Percentiles rank a stretch among this genome's conserved stretches.
These are phyloP conservation scores for Pogonomyrmex californicus DNA, from an alignment of 1,140 invertebrate genomes.

Conservation along the genomic window DNA sequence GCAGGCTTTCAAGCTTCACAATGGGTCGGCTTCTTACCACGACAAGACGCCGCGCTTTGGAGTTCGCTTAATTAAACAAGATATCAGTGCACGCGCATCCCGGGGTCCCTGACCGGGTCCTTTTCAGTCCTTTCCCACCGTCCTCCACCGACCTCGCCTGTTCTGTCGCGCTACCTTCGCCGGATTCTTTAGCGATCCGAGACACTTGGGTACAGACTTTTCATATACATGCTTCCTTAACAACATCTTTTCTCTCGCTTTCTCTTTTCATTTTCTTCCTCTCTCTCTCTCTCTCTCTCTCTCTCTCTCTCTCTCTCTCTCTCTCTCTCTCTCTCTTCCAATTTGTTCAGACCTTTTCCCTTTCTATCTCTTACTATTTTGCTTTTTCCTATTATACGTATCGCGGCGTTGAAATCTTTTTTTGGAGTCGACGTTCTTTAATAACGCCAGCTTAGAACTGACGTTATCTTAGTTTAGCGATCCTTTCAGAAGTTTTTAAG, in stretches of 20 bases:
- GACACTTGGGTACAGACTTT: constrained; percentile 73
- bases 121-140: constrained; percentile 70
- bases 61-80: constrained; percentile 80
- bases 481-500: constrained; percentile 11
- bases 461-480: constrained; percentile 39
- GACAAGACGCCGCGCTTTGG: constrained; percentile 75
- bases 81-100: constrained; percentile 78
- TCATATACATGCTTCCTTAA: constrained; percentile 73
- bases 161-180: constrained; percentile 20
- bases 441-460: constrained; percentile 27
- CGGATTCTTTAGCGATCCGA: constrained; percentile 68
- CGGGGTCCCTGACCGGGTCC: constrained; percentile 53
- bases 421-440: constrained; percentile 25
- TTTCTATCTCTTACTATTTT: neutral
- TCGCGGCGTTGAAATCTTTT: neutral
- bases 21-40: constrained; percentile 71
- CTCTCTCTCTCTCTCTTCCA: neutral
- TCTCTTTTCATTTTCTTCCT: constrained; percentile 32
- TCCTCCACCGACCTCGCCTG: constrained; percentile 8
- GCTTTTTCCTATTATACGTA: neutral
- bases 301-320: constrained; percentile 17
- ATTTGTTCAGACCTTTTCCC: neutral
- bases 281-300: neutral
- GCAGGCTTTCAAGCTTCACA: constrained; percentile 72
- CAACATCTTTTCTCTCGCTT: constrained; percentile 68